These are phyloP conservation scores for Lytechinus pictus DNA, from an alignment of 35 echinoderm and acorn worm species.

Conservation along the genomic window DNA sequence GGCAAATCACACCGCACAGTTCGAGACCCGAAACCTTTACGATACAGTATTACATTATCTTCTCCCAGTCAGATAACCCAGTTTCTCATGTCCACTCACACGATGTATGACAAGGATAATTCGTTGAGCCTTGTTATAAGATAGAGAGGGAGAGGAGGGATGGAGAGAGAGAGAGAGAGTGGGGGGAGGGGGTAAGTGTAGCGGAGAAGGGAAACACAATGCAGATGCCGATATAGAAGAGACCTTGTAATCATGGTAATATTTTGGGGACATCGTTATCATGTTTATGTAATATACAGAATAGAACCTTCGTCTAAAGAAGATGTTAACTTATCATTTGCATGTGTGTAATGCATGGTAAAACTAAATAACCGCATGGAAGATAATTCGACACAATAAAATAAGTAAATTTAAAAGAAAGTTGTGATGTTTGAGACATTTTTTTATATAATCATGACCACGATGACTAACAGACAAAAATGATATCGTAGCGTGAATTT, in stretches of 20 bases:
- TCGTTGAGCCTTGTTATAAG: neutral
- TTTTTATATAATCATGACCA: too few species aligned
- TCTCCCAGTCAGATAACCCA: neutral
- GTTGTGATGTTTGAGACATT: too few species aligned
- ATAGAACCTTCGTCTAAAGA: neutral
- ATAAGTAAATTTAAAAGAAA: too few species aligned
- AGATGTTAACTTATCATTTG: neutral
- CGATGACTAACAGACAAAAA: too few species aligned
- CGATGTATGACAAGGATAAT: neutral
- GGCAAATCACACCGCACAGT: neutral
- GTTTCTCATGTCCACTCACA: neutral
- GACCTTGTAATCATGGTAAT: too few species aligned
- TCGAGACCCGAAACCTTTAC: neutral
- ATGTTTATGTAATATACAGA: neutral
- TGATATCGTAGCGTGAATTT: too few species aligned
- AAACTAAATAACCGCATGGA: neutral
- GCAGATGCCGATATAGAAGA: too few species aligned
- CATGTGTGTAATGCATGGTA: neutral
- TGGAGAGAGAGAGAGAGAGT: neutral
- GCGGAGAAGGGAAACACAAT: neutral
- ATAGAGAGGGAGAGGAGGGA: neutral
- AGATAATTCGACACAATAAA: too few species aligned
- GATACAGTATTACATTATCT: neutral
- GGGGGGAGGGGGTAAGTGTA: neutral
- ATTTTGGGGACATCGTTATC: too few species aligned